These are phyloP conservation scores for Calidris pygmaea DNA, from an alignment of 2,113 vertebrate genomes.

Conservation along the genomic window DNA sequence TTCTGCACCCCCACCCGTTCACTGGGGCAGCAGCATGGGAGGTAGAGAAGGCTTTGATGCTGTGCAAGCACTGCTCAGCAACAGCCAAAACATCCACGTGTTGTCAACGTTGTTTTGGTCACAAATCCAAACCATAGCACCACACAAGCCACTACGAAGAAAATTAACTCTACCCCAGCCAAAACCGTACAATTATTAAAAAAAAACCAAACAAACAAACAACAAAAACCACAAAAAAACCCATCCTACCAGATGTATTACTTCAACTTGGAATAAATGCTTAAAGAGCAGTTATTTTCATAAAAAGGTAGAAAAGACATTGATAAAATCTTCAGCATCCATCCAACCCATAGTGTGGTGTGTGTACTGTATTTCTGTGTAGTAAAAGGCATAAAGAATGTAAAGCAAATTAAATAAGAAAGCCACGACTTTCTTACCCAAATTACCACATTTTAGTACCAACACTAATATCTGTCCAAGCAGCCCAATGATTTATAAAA, in stretches of 20 bases:
- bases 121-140: background rate
- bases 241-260: background rate
- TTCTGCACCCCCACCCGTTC: background rate
- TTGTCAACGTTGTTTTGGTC: background rate
- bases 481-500: background rate
- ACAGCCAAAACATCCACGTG: background rate
- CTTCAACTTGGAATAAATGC: background rate
- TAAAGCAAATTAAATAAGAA: background rate
- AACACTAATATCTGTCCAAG: background rate
- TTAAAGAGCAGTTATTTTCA: background rate
- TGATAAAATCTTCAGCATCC: background rate
- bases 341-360: background rate
- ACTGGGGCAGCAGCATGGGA: background rate
- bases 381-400: background rate
- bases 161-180: background rate
- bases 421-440: background rate
- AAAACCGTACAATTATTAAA: background rate
- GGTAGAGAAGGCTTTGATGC: background rate
- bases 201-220: background rate
- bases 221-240: background rate
- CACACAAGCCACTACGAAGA: background rate
- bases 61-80: background rate
- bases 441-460: background rate
- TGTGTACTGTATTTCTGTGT: background rate
- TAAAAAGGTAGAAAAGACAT: background rate